Conservation (phyloP, 2,888 invertebrate genomes). For the Acanthoscelides obtectus region DNA sequence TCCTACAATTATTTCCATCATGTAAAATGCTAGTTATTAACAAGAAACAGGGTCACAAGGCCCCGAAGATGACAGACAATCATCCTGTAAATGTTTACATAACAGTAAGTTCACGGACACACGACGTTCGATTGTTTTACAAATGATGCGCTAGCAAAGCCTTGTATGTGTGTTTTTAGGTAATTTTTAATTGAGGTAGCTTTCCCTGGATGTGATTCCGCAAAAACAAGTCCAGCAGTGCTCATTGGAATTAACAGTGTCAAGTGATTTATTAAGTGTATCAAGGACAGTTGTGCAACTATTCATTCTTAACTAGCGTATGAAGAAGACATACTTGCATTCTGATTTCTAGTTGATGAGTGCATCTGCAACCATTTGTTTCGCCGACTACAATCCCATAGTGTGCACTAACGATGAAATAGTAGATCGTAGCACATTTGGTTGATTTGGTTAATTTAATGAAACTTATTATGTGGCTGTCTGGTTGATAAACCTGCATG, state of each 20-base stretch:
- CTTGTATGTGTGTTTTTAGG: neutral
- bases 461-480: no score
- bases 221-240: neutral
- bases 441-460: no score
- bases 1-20: neutral
- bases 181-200: neutral
- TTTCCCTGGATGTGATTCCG: neutral
- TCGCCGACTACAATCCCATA: no score
- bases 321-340: neutral
- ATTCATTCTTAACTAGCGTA: neutral
- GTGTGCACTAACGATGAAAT: no score
- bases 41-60: neutral
- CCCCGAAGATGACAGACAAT: neutral
- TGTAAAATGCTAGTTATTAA: neutral
- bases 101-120: slow-evolving; percentile 28
- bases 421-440: no score
- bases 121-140: slow-evolving; percentile 1
- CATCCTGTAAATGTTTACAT: slow-evolving; percentile 22
- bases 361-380: no score
- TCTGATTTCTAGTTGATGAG: neutral
- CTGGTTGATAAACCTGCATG: no score
- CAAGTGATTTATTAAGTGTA: neutral
- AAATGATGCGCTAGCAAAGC: neutral
- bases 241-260: neutral
- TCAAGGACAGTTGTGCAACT: neutral